Evolutionary conservation across 2,797 vertebrate species (phyloP).

Genomic region (Trichosurus vulpecula): DNA sequence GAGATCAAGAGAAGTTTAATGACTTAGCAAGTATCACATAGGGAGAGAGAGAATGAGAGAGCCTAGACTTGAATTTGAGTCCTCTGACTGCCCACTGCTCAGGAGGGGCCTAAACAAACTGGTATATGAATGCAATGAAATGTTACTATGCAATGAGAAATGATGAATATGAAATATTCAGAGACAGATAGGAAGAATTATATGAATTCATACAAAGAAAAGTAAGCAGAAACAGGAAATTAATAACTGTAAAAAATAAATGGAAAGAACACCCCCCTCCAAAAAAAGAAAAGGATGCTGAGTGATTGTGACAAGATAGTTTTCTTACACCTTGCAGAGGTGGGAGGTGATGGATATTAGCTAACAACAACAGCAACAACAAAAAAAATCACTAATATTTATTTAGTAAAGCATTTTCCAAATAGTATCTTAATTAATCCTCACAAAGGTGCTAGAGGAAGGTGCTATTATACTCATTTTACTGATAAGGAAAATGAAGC

Average conservation of each 20-base stretch:
- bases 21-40: background rate
- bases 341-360: background rate
- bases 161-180: background rate
- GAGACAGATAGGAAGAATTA: background rate
- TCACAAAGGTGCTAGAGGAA: background rate
- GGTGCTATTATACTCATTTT: background rate
- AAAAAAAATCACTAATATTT: background rate
- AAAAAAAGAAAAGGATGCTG: background rate
- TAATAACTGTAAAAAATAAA: background rate
- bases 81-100: background rate
- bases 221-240: background rate
- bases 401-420: background rate
- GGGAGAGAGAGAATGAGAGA: background rate
- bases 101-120: background rate
- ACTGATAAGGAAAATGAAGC: background rate
- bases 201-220: background rate
- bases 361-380: background rate
- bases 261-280: background rate
- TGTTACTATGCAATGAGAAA: background rate
- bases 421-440: background rate
- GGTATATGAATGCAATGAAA: background rate
- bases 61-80: background rate
- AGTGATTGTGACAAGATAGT: background rate
- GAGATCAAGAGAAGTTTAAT: background rate
- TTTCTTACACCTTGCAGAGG: background rate